Conservation (phyloP, 2,888 invertebrate species). For the Oscheius onirici region DNA sequence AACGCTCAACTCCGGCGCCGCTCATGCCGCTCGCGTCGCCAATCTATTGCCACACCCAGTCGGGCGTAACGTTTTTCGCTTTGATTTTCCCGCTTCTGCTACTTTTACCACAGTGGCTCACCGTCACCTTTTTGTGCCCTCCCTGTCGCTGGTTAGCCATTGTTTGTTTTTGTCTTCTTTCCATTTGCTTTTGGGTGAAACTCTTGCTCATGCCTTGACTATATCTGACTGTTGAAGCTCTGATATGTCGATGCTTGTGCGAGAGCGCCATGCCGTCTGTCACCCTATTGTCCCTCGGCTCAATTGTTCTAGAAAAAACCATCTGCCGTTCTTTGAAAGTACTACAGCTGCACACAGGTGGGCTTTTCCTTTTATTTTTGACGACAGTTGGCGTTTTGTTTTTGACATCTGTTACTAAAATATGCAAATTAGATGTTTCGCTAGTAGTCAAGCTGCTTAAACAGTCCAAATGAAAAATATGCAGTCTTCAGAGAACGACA, state of each 20-base stretch:
- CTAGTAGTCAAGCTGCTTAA: background rate
- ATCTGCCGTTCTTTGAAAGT: conserved; percentile 3
- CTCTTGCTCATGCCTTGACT: conserved; percentile 33
- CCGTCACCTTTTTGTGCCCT: background rate
- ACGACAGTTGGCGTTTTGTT: too few species aligned
- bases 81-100: conserved; percentile 16
- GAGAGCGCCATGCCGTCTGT: conserved; percentile 14
- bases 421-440: too few species aligned
- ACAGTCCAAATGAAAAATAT: conserved; percentile 1
- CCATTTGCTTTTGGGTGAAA: background rate
- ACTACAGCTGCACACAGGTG: conserved; percentile 11
- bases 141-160: background rate
- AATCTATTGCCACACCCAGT: conserved; percentile 31
- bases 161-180: background rate
- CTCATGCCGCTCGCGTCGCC: conserved; percentile 27
- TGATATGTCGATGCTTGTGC: conserved; percentile 37
- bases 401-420: too few species aligned
- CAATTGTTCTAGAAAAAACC: background rate
- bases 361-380: background rate
- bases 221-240: conserved; percentile 31
- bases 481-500: conserved; percentile 23
- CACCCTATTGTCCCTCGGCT: background rate
- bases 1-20: conserved; percentile 31
- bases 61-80: conserved; percentile 25
- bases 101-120: background rate